Percentiles rank a stretch among this genome's conserved stretches.
Conservation (phyloP, 2,888 invertebrate genomes). For the Callyntrura sp. region DNA sequence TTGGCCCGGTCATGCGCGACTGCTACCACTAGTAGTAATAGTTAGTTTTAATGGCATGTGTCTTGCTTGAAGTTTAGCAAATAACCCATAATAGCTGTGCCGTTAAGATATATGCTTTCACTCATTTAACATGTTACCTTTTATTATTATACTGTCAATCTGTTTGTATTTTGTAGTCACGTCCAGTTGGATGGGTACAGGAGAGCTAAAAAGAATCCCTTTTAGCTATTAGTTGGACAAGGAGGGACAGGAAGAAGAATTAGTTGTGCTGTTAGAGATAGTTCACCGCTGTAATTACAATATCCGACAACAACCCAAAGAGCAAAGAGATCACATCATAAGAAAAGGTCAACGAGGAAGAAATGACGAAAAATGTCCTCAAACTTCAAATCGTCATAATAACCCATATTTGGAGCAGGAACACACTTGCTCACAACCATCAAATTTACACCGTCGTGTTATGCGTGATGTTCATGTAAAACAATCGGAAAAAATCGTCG, state of each 20-base stretch:
- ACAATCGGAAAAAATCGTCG: too few relatives aligned
- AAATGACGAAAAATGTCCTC: too few relatives aligned
- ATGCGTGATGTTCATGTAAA: too few relatives aligned
- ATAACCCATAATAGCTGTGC: too few relatives aligned
- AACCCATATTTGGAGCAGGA: too few relatives aligned
- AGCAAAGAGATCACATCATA: too few relatives aligned
- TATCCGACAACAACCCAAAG: background rate
- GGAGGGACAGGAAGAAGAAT: background rate
- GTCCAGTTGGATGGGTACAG: slow-evolving; percentile 76
- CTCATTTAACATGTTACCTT: slow-evolving; percentile 11
- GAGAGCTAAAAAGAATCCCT: slow-evolving; percentile 75
- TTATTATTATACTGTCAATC: background rate
- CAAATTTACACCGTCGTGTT: too few relatives aligned
- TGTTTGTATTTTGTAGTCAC: slow-evolving; percentile 57
- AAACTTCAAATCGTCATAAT: too few relatives aligned
- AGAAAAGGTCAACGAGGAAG: background rate
- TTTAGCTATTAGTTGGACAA: slow-evolving; percentile 32
- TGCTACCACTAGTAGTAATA: background rate
- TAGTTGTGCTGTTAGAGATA: too few relatives aligned
- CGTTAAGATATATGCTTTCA: too few relatives aligned
- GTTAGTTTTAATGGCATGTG: background rate
- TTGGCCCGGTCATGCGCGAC: background rate
- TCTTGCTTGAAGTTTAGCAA: too few relatives aligned
- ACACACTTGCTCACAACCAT: too few relatives aligned
- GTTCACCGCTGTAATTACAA: background rate